Evolutionary conservation across 2,888 invertebrate genomes (phyloP).

Genomic region (Carpatolechia fugitivella): DNA sequence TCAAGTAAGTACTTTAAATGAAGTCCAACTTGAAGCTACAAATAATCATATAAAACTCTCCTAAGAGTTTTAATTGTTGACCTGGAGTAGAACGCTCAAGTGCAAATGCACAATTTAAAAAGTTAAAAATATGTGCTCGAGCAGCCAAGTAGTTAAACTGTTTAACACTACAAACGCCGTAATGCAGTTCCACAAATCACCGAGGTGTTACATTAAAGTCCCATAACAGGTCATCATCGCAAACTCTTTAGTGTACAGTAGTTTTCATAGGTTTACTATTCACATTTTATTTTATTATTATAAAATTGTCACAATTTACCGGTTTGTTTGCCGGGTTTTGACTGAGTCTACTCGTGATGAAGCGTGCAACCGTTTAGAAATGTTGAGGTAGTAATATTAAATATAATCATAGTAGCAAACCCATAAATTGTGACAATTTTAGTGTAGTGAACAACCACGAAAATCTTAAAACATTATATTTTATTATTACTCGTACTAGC

Average conservation of each 20-base stretch:
- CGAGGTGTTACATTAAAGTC: background rate
- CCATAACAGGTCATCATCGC: background rate
- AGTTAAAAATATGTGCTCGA: background rate
- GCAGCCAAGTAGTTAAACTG: background rate
- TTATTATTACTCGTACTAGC: no score
- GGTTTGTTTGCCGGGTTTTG: no score
- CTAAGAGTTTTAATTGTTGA: background rate
- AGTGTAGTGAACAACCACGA: no score
- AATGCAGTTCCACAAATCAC: background rate
- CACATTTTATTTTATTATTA: background rate
- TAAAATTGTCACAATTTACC: background rate
- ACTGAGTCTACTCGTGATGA: no score
- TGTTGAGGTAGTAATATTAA: no score
- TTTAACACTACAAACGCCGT: background rate
- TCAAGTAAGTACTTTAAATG: no score
- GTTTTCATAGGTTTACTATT: background rate
- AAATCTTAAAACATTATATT: no score
- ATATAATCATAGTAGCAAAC: no score
- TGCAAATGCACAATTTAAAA: background rate
- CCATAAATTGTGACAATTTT: no score
- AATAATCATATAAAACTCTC: no score
- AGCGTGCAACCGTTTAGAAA: no score
- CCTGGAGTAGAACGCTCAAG: background rate
- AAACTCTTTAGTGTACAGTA: background rate
- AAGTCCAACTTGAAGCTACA: no score